These are phyloP conservation scores for Neofelis nebulosa DNA, from an alignment of 2,113 vertebrate species.

Conservation along the genomic window DNA sequence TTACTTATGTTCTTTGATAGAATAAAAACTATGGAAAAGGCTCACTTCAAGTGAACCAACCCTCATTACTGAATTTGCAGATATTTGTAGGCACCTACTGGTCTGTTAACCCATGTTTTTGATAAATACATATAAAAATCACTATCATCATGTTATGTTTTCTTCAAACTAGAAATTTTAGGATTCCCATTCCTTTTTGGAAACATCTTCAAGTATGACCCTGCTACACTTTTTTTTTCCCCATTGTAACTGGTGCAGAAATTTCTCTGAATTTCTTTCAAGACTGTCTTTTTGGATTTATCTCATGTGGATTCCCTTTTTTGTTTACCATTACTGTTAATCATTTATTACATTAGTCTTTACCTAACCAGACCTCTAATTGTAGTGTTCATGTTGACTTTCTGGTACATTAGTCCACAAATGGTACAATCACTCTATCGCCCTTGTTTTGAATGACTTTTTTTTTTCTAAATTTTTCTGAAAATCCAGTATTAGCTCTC, in stretches of 20 bases:
- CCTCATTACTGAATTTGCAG: not conserved
- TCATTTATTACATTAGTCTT: not conserved
- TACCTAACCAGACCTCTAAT: not conserved
- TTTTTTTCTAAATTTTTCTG: slow-evolving; percentile 28
- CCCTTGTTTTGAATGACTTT: not conserved
- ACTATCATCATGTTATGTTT: not conserved
- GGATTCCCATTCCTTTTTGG: not conserved
- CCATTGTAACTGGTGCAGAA: not conserved
- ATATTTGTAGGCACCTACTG: not conserved
- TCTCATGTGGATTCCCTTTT: not conserved
- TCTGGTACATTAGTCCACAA: not conserved
- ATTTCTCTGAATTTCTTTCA: not conserved
- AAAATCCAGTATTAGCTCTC: slow-evolving; percentile 16
- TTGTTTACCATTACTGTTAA: not conserved
- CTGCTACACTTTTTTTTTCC: not conserved
- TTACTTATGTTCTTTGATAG: not conserved
- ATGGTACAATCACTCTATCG: not conserved
- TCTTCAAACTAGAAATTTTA: not conserved
- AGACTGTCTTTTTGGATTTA: not conserved
- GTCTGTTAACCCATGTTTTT: not conserved
- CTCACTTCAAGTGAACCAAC: not conserved
- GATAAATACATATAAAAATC: not conserved
- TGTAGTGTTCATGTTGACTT: not conserved
- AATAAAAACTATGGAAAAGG: not conserved
- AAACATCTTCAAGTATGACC: not conserved